These are phyloP conservation scores for Uromys caudimaculatus DNA, from an alignment of 2,797 vertebrate genomes.

Conservation along the genomic window DNA sequence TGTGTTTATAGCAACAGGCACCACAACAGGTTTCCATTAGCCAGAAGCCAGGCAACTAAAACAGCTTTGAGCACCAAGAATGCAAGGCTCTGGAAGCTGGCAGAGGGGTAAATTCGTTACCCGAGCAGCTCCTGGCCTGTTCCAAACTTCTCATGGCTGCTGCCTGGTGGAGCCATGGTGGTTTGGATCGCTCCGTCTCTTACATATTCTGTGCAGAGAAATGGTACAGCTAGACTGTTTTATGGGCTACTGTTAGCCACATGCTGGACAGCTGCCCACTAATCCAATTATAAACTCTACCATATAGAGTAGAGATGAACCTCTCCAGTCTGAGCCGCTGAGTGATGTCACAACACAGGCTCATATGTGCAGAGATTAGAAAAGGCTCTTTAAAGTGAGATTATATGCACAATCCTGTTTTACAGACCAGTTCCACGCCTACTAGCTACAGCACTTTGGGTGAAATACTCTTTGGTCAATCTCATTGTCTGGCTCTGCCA, in stretches of 20 bases:
- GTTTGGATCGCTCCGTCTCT: neutral
- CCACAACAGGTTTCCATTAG: conserved; percentile 93
- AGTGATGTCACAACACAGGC: neutral
- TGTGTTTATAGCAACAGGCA: conserved; percentile 98
- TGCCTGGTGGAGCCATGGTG: no score
- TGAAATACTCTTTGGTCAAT: neutral
- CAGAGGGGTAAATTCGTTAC: neutral
- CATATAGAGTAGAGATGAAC: neutral
- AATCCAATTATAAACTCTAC: neutral
- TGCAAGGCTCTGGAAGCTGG: neutral
- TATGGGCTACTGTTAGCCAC: neutral
- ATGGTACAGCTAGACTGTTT: neutral
- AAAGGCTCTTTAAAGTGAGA: neutral
- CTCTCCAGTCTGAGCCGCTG: neutral
- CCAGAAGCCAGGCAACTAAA: conserved; percentile 56
- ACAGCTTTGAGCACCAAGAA: neutral
- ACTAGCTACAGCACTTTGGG: neutral
- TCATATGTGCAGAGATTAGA: no score
- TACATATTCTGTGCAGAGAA: neutral
- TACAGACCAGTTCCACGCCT: neutral
- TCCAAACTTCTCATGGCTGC: neutral
- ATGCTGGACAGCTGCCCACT: neutral
- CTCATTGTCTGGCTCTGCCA: neutral
- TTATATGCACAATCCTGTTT: neutral
- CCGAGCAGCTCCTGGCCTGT: neutral